Conservation (phyloP, 2,797 vertebrate species). For the Rhodeus uyekii region DNA sequence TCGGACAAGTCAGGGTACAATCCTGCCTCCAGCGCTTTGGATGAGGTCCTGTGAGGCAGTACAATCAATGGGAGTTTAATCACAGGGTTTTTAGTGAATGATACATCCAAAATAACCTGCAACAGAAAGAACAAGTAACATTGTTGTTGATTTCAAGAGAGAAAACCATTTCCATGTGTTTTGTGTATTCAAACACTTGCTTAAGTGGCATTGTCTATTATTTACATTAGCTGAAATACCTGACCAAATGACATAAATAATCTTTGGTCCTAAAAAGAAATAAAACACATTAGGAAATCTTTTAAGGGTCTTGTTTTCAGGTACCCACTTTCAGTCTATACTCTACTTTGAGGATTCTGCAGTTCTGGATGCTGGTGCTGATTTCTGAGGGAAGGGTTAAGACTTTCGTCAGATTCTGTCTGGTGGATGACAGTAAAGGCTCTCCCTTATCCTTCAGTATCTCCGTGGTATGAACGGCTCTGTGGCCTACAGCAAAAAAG, state of each 20-base stretch:
- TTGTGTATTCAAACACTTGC: neutral
- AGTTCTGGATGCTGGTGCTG: conserved; percentile 77
- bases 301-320: neutral
- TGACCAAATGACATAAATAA: neutral
- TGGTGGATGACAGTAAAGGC: conserved; percentile 78
- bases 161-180: neutral
- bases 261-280: neutral
- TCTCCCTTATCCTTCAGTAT: conserved; percentile 80
- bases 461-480: conserved; percentile 79
- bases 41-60: conserved; percentile 52
- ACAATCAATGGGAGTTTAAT: conserved; percentile 75
- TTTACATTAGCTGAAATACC: neutral
- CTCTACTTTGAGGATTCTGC: conserved; percentile 82
- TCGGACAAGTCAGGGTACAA: conserved; percentile 62
- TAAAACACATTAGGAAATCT: neutral
- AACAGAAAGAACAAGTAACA: conserved; percentile 13
- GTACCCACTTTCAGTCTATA: conserved; percentile 79
- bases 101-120: conserved; percentile 70
- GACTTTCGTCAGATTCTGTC: conserved; percentile 78
- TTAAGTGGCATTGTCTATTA: neutral
- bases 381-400: conserved; percentile 80
- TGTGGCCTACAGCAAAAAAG: conserved; percentile 82
- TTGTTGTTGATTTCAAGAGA: neutral
- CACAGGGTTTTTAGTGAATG: conserved; percentile 61
- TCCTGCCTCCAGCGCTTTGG: conserved; percentile 61